Percentiles rank a stretch among this genome's conserved stretches.
phyloP scores from a whole-genome alignment of 2,797 vertebrate species.

The Betta splendens region DNA sequence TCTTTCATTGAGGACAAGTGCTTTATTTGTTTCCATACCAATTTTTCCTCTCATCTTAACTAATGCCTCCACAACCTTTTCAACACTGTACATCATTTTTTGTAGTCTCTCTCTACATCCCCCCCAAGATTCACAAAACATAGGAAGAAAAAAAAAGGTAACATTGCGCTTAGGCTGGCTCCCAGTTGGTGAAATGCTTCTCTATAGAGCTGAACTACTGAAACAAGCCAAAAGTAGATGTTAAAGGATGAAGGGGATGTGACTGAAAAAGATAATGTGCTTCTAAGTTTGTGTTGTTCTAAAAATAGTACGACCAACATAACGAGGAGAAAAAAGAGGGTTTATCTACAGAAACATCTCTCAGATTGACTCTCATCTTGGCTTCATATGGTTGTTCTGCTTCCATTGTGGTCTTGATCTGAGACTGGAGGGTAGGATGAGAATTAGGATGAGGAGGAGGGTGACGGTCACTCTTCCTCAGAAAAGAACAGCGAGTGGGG shows the following conservation, averaged over 20 bases:
- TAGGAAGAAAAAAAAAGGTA: constrained; percentile 50
- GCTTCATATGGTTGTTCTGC: constrained; percentile 68
- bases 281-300: constrained; percentile 78
- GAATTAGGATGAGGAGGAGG: constrained; percentile 56
- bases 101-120: constrained; percentile 76
- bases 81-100: constrained; percentile 76
- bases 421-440: constrained; percentile 69
- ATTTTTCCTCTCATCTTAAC: constrained; percentile 71
- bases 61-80: constrained; percentile 67
- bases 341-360: constrained; percentile 77
- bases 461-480: constrained; percentile 74
- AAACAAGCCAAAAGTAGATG: constrained; percentile 76
- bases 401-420: constrained; percentile 66
- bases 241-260: constrained; percentile 66
- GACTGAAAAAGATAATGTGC: constrained; percentile 80
- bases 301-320: constrained; percentile 77
- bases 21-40: constrained; percentile 80
- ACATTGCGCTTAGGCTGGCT: constrained; percentile 72
- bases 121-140: constrained; percentile 65
- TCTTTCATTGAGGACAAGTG: constrained; percentile 81
- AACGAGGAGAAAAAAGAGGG: constrained; percentile 56
- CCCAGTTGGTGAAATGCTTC: constrained; percentile 74
- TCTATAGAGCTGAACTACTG: constrained; percentile 77
- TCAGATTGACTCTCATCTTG: constrained; percentile 72
- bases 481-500: constrained; percentile 74